phyloP scores from a whole-genome alignment of 2,888 invertebrate species.

The Stenodera caucasica region DNA sequence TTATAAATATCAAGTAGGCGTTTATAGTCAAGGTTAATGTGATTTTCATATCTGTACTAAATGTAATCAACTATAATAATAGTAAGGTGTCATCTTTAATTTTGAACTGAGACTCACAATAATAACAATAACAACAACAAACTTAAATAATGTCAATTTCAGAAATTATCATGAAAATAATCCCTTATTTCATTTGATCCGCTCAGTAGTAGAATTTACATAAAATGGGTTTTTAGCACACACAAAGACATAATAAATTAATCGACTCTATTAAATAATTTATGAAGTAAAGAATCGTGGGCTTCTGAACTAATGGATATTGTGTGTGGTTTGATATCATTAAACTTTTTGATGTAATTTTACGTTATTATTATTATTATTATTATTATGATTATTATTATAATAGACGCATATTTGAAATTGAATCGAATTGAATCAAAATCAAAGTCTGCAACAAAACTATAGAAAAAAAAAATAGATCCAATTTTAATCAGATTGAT shows the following conservation, averaged over 20 bases:
- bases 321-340: slow-evolving; percentile 11
- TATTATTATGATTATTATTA: too few species aligned
- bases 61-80: background rate
- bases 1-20: slow-evolving; percentile 15
- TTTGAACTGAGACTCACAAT: background rate
- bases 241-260: too few species aligned
- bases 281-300: slow-evolving; percentile 2
- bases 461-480: too few species aligned
- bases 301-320: background rate
- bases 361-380: too few species aligned
- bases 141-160: background rate
- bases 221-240: slow-evolving; percentile 10
- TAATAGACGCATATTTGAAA: too few species aligned
- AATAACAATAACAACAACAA: background rate
- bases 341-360: too few species aligned
- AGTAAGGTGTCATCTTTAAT: background rate
- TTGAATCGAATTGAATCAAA: too few species aligned
- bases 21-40: slow-evolving; percentile 26
- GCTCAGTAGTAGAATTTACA: slow-evolving; percentile 1
- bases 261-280: slow-evolving; percentile 10
- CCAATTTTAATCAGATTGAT: too few species aligned
- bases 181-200: background rate
- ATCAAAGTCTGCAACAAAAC: too few species aligned
- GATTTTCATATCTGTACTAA: background rate
- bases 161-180: background rate